Conservation (phyloP, 2,113 vertebrate species). For the Balaeniceps rex region DNA sequence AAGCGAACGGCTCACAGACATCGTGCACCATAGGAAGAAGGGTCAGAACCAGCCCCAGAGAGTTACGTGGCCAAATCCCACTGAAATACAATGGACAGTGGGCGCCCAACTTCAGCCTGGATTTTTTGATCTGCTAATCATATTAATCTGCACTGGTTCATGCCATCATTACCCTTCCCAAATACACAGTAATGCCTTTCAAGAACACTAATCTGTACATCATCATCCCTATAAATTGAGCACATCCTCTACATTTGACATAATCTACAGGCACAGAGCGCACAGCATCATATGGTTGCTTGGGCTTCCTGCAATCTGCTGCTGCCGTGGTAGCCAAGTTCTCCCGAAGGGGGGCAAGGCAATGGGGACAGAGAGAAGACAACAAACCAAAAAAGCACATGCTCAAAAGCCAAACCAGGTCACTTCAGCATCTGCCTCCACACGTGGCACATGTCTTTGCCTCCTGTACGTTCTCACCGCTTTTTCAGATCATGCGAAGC, state of each 20-base stretch:
- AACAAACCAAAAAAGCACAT: background rate
- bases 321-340: background rate
- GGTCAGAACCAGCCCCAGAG: background rate
- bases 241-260: background rate
- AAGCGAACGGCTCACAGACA: background rate
- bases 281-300: background rate
- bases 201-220: background rate
- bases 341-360: background rate
- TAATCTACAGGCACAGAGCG: background rate
- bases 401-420: background rate
- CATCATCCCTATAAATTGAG: background rate
- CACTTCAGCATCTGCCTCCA: background rate
- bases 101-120: background rate
- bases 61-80: background rate
- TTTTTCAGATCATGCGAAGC: background rate
- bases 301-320: background rate
- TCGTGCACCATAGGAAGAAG: background rate
- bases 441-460: fast-evolving
- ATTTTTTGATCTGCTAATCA: background rate
- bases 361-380: fast-evolving
- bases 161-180: background rate
- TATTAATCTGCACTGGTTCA: background rate
- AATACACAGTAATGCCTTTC: background rate
- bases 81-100: fast-evolving
- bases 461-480: fast-evolving